Conservation (phyloP, 1,140 invertebrate species). For the Copidosoma floridanum region DNA sequence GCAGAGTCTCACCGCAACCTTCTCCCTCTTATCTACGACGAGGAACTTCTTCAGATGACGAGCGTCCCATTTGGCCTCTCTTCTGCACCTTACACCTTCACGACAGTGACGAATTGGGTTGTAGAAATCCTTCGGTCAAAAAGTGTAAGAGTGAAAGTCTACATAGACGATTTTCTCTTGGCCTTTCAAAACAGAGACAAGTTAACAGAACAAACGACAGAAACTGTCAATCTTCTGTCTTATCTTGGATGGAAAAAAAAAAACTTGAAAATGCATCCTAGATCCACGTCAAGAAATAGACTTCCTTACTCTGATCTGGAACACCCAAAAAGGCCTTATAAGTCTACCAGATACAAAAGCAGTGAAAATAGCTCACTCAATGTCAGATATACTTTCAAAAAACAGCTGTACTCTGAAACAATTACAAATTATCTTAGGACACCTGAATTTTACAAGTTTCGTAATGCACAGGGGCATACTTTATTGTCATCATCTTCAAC, state of each 20-base stretch:
- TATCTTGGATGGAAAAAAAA: constrained; percentile 32
- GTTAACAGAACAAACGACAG: constrained; percentile 20
- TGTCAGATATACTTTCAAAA: background rate
- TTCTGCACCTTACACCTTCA: constrained; percentile 41
- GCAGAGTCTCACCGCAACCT: constrained; percentile 33
- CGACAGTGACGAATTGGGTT: constrained; percentile 42
- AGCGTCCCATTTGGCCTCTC: constrained; percentile 38
- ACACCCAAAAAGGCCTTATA: constrained; percentile 12
- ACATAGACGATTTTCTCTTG: constrained; percentile 40
- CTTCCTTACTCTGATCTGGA: constrained; percentile 24
- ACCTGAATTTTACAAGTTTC: constrained; percentile 29
- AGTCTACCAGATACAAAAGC: constrained; percentile 9
- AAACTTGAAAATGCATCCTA: constrained; percentile 22
- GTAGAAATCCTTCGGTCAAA: constrained; percentile 33
- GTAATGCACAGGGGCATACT: constrained; percentile 25
- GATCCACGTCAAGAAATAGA: constrained; percentile 21
- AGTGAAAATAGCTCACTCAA: constrained; percentile 3
- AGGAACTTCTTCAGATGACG: constrained; percentile 31
- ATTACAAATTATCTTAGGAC: constrained; percentile 20
- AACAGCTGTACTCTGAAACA: constrained; percentile 18
- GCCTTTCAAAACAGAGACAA: constrained; percentile 32
- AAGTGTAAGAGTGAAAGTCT: constrained; percentile 30
- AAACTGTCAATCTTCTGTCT: constrained; percentile 34
- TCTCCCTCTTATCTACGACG: constrained; percentile 35
- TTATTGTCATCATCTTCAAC: constrained; percentile 26